Evolutionary conservation across 2,888 invertebrate genomes (phyloP).

Genomic region (Ecdyonurus torrentis): DNA sequence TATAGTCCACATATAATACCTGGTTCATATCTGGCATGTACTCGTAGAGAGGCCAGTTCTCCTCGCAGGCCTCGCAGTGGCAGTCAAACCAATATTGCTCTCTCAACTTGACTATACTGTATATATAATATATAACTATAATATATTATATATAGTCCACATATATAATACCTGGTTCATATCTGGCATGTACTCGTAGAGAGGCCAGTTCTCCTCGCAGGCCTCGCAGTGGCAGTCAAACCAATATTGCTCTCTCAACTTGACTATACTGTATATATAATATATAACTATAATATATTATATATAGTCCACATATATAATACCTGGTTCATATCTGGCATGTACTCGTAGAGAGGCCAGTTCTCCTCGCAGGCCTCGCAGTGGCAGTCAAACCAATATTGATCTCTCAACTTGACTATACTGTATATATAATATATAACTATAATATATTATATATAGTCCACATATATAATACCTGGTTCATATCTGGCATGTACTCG

Average conservation of each 20-base stretch:
- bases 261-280: no score
- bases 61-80: slow-evolving; percentile 51
- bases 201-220: slow-evolving; percentile 62
- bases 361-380: slow-evolving; percentile 58
- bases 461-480: no score
- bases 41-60: slow-evolving; percentile 60
- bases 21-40: slow-evolving; percentile 42
- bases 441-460: no score
- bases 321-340: no score
- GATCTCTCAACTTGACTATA: slow-evolving; percentile 41
- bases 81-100: slow-evolving; percentile 77
- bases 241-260: slow-evolving; percentile 59
- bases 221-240: slow-evolving; percentile 66
- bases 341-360: slow-evolving; percentile 59
- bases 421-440: no score
- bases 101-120: no score
- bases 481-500: slow-evolving; percentile 40
- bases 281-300: no score
- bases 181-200: slow-evolving; percentile 43
- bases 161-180: no score
- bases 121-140: no score
- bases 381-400: slow-evolving; percentile 71
- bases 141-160: no score
- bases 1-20: no score
- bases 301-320: no score